Evolutionary conservation across 2,113 vertebrate genomes (phyloP), one percentile per base, ranked within the genome.

Genomic region (Lophotis ruficrista): DNA sequence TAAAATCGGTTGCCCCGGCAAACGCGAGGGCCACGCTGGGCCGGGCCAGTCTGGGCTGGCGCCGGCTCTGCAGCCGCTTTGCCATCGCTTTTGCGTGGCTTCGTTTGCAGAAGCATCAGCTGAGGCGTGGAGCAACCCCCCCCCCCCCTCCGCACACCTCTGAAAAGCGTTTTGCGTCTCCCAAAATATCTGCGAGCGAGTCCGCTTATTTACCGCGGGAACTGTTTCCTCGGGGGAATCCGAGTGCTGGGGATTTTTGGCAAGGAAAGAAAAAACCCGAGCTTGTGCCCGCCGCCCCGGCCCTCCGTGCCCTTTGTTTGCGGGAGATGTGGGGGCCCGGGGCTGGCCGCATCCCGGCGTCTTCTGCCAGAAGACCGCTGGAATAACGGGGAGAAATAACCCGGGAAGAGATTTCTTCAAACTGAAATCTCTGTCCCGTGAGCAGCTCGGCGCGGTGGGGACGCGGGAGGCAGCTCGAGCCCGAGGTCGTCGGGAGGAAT

Each of bases 121-220:
- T 2, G 5, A 47, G 58, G 8, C 43, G 5, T 0, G 37, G 4
- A 3, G 21, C 4, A 14, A 12, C 10, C 31, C 27, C 10, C 6
- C 1, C 35, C 5, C 41, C 24, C 14, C 7, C 10, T 9, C 16
- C 45, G 10, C 1, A 12, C 35, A 2, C 16, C 72, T 68, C 76
- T 54, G 13, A 4, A 47, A 56, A 37, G 31, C 10, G 4, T 58
- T 91, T 58, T 7, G 19, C 56, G 2, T 41, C 28, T 62, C 61
- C 61, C 54, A 1, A 43, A 31, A 51, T 9, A 61, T 27, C 51
- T 18, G 84, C 58, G 81, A 69, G 53, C 71, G 57, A 80, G 12
- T 75, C 73, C 9, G 28, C 43, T 31, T 10, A 14, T 43, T 38
- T 18, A 31, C 45, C 41, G 8, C 14, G 9, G 73, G 60, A 53